Conservation (phyloP, 2,888 invertebrate genomes). For the Pachydiplax longipennis region DNA sequence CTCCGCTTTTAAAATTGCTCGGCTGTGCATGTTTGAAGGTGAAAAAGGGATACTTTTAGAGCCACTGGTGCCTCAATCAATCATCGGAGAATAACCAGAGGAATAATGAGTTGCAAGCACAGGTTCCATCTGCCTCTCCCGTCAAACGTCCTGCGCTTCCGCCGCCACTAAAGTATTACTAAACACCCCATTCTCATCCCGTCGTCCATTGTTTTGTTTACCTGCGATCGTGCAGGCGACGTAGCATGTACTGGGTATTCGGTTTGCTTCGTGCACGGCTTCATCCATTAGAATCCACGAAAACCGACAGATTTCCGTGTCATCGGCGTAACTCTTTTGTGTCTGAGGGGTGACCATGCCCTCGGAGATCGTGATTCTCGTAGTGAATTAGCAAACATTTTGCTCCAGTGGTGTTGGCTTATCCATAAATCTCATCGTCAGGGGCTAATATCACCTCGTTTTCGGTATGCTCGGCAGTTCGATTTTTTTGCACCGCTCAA, state of each 20-base stretch:
- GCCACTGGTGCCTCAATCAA: not conserved
- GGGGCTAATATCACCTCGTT: too few species aligned
- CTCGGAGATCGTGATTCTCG: not conserved
- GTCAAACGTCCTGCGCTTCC: not conserved
- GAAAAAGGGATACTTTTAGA: not conserved
- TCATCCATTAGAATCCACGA: not conserved
- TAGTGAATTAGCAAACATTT: not conserved
- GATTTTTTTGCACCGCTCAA: too few species aligned
- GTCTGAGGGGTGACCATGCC: not conserved
- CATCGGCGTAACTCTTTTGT: not conserved
- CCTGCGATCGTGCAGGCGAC: not conserved
- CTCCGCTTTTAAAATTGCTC: not conserved
- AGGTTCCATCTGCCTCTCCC: not conserved
- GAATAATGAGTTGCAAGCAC: not conserved
- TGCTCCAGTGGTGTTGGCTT: not conserved
- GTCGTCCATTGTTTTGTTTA: not conserved
- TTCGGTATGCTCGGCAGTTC: too few species aligned
- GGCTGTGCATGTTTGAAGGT: not conserved
- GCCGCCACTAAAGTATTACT: not conserved
- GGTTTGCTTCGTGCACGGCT: not conserved
- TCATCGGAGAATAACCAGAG: not conserved
- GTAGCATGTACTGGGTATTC: not conserved
- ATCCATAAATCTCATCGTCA: not conserved
- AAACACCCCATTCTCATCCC: not conserved
- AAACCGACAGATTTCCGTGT: not conserved